Evolutionary conservation across 2,888 invertebrate species (phyloP), one percentile per base, ranked within the genome.

Genomic region (Melinaea marsaeus): DNA sequence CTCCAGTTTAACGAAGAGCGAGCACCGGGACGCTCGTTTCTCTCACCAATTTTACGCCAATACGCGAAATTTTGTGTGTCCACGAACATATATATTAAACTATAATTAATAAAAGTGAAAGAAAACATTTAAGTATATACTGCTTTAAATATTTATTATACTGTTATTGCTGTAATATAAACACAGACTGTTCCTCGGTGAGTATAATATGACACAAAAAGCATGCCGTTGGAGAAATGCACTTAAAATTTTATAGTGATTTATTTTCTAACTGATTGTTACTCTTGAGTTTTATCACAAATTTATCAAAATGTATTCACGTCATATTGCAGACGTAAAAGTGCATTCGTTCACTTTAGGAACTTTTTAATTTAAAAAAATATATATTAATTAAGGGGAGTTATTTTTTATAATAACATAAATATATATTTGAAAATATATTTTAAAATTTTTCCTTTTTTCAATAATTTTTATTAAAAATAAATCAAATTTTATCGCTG

Each of bases 1-100:
- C 75, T 76, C 73, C 83, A 86, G 85, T 86, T 64, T 68, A 67
- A 69, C 74, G 76, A 71, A 77, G 79, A 78, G 77, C 78, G 75
- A 72, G 75, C 75, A 70, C 64, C 74, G 75, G 75, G 72, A 71
- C 74, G 81, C 77, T 69, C 83, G 85, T 72, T 42, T 65, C 60
- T 70, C 66, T 65, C 56, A 56, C 35, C 70, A 42, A 54, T 51
- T 65, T 67, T 65, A 57, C n/a, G 2, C 62, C 62, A 46, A 63
- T 58, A 57, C 65, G 60, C 60, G 63, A 33, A 58, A 47, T 42
- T 33, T 63, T 47, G 32, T 51, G 51, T 22, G 32, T 51, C 4
- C 32, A 51, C 32, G 32, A 32, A 32, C 51, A 51, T 51, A 32
- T 51, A 48, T n/a, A 32, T 7, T 9, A 51, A 51, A 51, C 2